Percentiles rank a stretch among this genome's conserved stretches.
These are phyloP conservation scores for Schizothorax lantsangensis DNA, from an alignment of 2,797 vertebrate species.

Conservation along the genomic window DNA sequence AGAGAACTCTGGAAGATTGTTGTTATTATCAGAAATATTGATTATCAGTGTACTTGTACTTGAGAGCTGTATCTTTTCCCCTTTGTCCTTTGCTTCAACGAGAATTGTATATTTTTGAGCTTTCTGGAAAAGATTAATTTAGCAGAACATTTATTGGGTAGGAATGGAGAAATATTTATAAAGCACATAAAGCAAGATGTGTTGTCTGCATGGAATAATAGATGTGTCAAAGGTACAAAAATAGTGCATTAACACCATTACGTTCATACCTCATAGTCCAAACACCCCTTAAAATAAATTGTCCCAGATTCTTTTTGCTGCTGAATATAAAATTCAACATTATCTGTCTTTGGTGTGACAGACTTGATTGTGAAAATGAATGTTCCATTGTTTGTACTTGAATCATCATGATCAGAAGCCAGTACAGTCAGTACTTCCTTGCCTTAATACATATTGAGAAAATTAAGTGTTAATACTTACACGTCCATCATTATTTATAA, in stretches of 20 bases:
- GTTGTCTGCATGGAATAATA: not conserved
- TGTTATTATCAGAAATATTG: no score
- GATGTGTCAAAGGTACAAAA: no score
- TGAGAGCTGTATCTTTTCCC: no score
- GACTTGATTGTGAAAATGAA: slow-evolving; percentile 68
- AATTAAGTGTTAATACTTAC: not conserved
- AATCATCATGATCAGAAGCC: slow-evolving; percentile 66
- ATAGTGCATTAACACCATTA: no score
- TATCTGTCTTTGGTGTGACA: slow-evolving; percentile 61
- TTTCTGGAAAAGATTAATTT: slow-evolving; percentile 63
- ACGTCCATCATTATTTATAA: not conserved
- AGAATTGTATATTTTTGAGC: slow-evolving; percentile 72
- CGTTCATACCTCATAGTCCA: no score
- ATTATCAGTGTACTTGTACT: no score
- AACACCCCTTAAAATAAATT: no score
- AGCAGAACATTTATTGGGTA: not conserved
- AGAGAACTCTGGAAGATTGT: no score
- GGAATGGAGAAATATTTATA: not conserved
- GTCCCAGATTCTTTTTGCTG: no score
- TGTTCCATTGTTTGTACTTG: slow-evolving; percentile 24
- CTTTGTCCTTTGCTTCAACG: no score
- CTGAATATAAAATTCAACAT: slow-evolving; percentile 70
- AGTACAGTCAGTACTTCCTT: slow-evolving; percentile 16
- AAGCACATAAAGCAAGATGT: not conserved
- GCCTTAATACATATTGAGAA: slow-evolving; percentile 61